Evolutionary conservation across 2,113 vertebrate genomes (phyloP).

Genomic region (Paramormyrops kingsleyae): DNA sequence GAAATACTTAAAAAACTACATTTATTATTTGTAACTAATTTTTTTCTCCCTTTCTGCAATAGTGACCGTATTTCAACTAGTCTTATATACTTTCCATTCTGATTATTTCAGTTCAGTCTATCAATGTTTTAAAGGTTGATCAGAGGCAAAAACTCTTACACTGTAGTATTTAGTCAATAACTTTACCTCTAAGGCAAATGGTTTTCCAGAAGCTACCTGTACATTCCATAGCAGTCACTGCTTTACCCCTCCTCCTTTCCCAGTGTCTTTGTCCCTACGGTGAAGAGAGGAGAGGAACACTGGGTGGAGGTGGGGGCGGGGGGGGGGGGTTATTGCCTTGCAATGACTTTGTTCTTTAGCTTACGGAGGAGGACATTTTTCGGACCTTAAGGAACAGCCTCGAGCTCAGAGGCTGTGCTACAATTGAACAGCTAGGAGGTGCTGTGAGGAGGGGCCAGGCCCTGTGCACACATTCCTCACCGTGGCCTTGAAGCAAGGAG

Average conservation of each 20-base stretch:
- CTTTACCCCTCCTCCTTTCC: not conserved
- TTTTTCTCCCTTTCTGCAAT: not conserved
- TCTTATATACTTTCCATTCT: not conserved
- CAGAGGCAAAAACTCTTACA: not conserved
- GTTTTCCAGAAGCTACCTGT: not conserved
- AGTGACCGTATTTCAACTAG: not conserved
- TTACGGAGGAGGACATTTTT: conserved; percentile 57
- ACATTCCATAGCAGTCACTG: not conserved
- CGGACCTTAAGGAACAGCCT: conserved; percentile 58
- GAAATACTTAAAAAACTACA: not conserved
- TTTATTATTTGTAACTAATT: not conserved
- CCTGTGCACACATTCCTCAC: not conserved
- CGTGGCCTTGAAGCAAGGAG: conserved; percentile 37
- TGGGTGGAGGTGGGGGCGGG: not conserved
- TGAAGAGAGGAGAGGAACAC: not conserved
- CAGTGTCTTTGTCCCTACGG: not conserved
- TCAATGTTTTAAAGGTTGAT: not conserved
- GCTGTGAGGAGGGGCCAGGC: not conserved
- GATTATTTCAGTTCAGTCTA: not conserved
- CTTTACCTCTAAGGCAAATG: not conserved
- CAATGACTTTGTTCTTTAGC: conserved; percentile 53
- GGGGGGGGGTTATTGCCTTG: conserved; percentile 24
- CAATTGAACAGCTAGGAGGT: not conserved
- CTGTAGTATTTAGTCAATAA: not conserved
- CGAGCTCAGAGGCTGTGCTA: not conserved